These are phyloP conservation scores for Lepeophtheirus nordmannii DNA, from an alignment of 2,888 invertebrate species.

Conservation along the genomic window DNA sequence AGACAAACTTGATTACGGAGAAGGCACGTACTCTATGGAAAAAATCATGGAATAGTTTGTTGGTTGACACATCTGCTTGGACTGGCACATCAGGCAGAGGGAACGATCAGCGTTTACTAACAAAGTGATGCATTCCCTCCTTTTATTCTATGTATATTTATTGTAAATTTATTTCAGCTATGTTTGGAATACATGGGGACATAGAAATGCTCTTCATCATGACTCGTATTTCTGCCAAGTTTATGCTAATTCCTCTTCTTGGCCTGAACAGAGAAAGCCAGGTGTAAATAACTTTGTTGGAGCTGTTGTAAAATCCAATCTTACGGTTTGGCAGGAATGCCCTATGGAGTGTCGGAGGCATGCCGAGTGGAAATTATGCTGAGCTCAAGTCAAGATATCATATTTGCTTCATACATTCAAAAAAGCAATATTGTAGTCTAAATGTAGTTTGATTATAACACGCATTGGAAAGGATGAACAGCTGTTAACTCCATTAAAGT, in stretches of 20 bases:
- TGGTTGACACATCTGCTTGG: slow-evolving; percentile 13
- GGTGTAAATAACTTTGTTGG: slow-evolving; percentile 18
- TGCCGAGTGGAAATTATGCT: slow-evolving; percentile 21
- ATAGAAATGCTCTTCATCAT: slow-evolving; percentile 16
- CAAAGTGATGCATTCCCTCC: neutral
- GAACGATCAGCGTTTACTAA: slow-evolving; percentile 22
- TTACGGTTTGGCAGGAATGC: slow-evolving; percentile 4
- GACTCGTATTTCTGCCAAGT: slow-evolving; percentile 17
- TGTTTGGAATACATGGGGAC: slow-evolving; percentile 18
- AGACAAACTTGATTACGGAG: neutral
- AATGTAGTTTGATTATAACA: too few species aligned
- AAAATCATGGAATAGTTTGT: neutral
- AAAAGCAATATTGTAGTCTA: too few species aligned
- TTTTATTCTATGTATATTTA: too few species aligned
- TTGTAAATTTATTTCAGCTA: neutral
- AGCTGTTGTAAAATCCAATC: slow-evolving; percentile 1
- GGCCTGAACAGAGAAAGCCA: slow-evolving; percentile 12
- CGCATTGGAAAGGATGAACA: too few species aligned
- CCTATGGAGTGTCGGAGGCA: neutral
- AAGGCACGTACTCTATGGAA: neutral
- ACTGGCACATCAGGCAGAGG: slow-evolving; percentile 3
- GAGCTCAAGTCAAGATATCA: too few species aligned
- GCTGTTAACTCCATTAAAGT: too few species aligned
- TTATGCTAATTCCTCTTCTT: slow-evolving; percentile 17
- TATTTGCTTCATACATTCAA: too few species aligned